Evolutionary conservation across 2,888 invertebrate species (phyloP).

Genomic region (Troglohyphantes excavatus): DNA sequence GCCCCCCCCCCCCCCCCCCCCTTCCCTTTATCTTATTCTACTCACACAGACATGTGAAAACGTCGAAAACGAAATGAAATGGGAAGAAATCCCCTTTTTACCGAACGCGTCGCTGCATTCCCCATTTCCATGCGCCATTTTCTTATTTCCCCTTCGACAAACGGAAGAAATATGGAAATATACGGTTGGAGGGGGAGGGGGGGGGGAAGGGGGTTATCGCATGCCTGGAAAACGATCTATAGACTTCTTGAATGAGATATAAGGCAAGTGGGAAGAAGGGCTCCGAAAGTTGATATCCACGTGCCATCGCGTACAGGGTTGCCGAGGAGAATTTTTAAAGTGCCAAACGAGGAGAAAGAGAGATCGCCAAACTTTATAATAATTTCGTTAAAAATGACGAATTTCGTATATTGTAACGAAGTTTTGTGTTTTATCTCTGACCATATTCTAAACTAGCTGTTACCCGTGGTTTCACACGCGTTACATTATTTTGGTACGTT

Average conservation of each 20-base stretch:
- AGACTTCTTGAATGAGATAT: slow-evolving; percentile 18
- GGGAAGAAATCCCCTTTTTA: slow-evolving; percentile 43
- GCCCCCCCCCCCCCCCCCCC: neutral
- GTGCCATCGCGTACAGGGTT: slow-evolving; percentile 29
- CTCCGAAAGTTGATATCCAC: slow-evolving; percentile 29
- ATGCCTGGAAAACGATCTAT: slow-evolving; percentile 30
- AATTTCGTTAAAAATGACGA: too few species aligned
- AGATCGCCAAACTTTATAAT: too few species aligned
- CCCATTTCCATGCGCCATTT: slow-evolving; percentile 49
- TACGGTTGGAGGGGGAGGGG: slow-evolving; percentile 18
- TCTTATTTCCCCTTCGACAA: slow-evolving; percentile 26
- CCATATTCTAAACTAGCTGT: too few species aligned
- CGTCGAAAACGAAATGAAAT: slow-evolving; percentile 45
- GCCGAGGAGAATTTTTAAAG: too few species aligned
- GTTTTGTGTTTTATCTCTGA: too few species aligned
- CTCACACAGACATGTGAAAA: slow-evolving; percentile 30
- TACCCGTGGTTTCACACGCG: too few species aligned
- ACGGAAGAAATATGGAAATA: slow-evolving; percentile 66
- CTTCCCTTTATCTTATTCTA: neutral
- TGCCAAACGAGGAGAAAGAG: too few species aligned
- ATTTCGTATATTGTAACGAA: too few species aligned
- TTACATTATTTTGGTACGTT: too few species aligned
- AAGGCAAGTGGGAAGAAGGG: slow-evolving; percentile 7
- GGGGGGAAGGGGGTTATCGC: slow-evolving; percentile 42
- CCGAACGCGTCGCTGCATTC: slow-evolving; percentile 43